These are phyloP conservation scores for Telenomus remus DNA, from an alignment of 1,140 invertebrate genomes.

Conservation along the genomic window DNA sequence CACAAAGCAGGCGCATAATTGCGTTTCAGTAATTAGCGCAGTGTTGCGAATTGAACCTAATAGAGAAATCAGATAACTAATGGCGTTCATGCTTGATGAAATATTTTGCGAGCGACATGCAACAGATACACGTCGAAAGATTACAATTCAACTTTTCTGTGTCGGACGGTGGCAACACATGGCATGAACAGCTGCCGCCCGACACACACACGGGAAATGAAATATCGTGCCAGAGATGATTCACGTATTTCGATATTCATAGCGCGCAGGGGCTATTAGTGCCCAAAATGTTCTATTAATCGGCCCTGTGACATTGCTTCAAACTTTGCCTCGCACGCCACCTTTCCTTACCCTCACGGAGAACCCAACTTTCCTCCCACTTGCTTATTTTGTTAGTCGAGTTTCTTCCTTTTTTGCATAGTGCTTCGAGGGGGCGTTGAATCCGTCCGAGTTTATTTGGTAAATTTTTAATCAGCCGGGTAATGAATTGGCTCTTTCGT, in stretches of 20 bases:
- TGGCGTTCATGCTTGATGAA: slow-evolving; percentile 46
- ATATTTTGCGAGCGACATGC: slow-evolving; percentile 56
- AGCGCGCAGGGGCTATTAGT: slow-evolving; percentile 43
- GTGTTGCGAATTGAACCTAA: slow-evolving; percentile 47
- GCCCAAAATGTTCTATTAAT: slow-evolving; percentile 53
- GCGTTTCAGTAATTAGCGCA: slow-evolving; percentile 45
- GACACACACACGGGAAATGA: slow-evolving; percentile 59
- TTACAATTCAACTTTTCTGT: slow-evolving; percentile 59
- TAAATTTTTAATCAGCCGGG: slow-evolving; percentile 27
- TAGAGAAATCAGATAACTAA: slow-evolving; percentile 57
- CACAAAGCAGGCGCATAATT: slow-evolving; percentile 33
- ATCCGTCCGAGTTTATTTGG: no score
- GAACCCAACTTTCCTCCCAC: slow-evolving; percentile 1
- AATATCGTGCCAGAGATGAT: slow-evolving; percentile 63
- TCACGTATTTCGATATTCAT: slow-evolving; percentile 68
- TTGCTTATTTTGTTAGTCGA: no score
- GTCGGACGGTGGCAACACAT: slow-evolving; percentile 58
- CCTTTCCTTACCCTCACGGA: slow-evolving; percentile 11
- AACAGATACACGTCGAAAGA: slow-evolving; percentile 56
- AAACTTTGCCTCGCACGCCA: slow-evolving; percentile 8
- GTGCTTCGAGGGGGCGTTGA: no score
- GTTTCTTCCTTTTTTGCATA: no score
- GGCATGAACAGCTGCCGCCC: slow-evolving; percentile 61
- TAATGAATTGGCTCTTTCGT: slow-evolving; percentile 42
- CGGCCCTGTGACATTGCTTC: slow-evolving; percentile 38